Evolutionary conservation across 1,140 invertebrate species (phyloP).

Genomic region (Drosophila insularis): DNA sequence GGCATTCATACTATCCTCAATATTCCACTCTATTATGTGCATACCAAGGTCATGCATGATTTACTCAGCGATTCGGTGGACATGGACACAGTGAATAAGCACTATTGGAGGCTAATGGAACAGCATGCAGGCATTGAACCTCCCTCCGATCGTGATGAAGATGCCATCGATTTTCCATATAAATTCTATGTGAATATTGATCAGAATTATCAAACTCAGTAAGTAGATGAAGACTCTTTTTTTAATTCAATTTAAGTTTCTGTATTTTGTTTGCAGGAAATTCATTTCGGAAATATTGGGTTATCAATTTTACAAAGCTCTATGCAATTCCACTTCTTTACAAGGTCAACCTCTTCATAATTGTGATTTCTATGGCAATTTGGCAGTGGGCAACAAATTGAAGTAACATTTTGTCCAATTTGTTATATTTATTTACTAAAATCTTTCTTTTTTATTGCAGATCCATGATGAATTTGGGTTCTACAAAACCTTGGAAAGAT

Average conservation of each 20-base stretch:
- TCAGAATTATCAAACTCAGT: conserved; percentile 73
- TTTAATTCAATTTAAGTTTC: too few species aligned
- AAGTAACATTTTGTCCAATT: conserved; percentile 38
- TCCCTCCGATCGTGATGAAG: conserved; percentile 83
- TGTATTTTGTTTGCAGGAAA: conserved; percentile 49
- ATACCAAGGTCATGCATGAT: conserved; percentile 78
- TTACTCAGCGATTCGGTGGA: conserved; percentile 66
- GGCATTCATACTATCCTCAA: conserved; percentile 75
- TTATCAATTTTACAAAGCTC: conserved; percentile 84
- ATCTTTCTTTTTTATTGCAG: conserved; percentile 33
- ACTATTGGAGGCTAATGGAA: conserved; percentile 85
- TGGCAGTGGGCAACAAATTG: conserved; percentile 82
- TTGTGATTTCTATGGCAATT: conserved; percentile 85
- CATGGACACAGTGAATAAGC: conserved; percentile 83
- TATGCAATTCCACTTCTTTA: conserved; percentile 84
- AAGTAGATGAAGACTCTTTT: conserved; percentile 3
- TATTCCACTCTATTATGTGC: conserved; percentile 73
- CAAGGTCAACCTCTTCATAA: conserved; percentile 84
- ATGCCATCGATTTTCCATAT: conserved; percentile 85
- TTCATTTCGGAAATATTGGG: conserved; percentile 75
- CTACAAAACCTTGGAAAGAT: conserved; percentile 85
- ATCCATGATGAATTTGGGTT: conserved; percentile 84
- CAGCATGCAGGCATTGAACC: conserved; percentile 86
- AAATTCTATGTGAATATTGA: conserved; percentile 78
- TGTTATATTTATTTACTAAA: not conserved